Base-by-base conservation (phyloP, 2,113 vertebrate species). In the Sarotherodon lohbergeri region DNA sequence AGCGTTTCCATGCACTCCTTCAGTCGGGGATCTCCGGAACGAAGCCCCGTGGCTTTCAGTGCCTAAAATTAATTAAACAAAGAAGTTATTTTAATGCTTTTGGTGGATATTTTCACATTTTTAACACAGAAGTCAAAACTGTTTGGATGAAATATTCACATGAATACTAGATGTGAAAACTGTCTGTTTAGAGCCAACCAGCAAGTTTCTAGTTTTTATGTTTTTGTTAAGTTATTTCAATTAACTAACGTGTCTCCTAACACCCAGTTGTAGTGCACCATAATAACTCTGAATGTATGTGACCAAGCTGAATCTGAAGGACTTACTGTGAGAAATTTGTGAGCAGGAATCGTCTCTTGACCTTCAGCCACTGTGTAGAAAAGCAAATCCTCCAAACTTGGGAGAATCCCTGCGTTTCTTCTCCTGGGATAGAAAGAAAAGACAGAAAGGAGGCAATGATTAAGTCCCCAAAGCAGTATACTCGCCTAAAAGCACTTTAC, bases 1-100 rank as follows among this genome's bases (percentile, higher is more conserved):
- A 99, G 97, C 95, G 98, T 98, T 89, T 99, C 99, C 98, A 99
- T 99, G 91, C 98, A 99, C 95, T 99, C 99, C 93, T 99, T 99
- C 92, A 99, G 95, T 57, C 99, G 97, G 10, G 99, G 99, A 92
- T 99, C 99, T 95, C 98, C 97, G 1, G 97, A 98, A 86, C 98
- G 97, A 85, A 99, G 96, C 95, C 99, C 99, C 73, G 99, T 99
- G 90, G 97, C 97, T 96, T 99, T 99, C 90, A 99, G 97, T 34
- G 98, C 99, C 99, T 99, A 52, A 90, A 91, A 5, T 36, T 19
- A 78, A 76, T 48, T 12, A 34, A 78, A 80, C 6, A 39, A 4
- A 41, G 0, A 32, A 1, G 57, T 4, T 3, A 56, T 11, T 56
- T 55, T 5, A 54, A 54, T 4, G 3, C n/a, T 71, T 48, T 29